Percentiles rank a stretch among this genome's conserved stretches.
These are phyloP conservation scores for Saturnia pavonia DNA, from an alignment of 2,888 invertebrate genomes.

Conservation along the genomic window DNA sequence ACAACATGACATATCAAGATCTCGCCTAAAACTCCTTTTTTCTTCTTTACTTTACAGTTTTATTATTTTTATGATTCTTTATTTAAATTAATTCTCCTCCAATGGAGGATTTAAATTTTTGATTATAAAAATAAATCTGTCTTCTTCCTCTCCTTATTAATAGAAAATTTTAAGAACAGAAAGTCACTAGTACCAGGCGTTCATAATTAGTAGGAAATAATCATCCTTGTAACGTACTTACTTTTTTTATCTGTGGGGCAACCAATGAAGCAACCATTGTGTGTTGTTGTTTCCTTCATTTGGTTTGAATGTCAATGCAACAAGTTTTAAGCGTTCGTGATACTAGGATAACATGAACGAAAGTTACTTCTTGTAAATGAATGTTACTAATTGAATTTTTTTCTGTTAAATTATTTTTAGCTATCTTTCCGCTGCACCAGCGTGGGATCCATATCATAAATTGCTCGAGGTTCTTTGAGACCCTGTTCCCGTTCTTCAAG, in stretches of 20 bases:
- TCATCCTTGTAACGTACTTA: neutral
- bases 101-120: no score
- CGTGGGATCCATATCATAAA: conserved; percentile 88
- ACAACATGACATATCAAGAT: no score
- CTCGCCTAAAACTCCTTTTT: no score
- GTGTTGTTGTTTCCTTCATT: neutral
- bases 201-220: conserved; percentile 1
- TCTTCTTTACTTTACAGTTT: no score
- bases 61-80: no score
- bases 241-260: neutral
- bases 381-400: neutral
- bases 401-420: conserved; percentile 57
- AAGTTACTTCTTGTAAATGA: neutral
- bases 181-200: neutral
- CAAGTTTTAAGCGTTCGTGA: neutral
- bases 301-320: neutral
- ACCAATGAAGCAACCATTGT: neutral
- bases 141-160: no score
- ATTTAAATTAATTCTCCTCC: no score
- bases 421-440: conserved; percentile 86
- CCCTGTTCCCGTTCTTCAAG: conserved; percentile 87
- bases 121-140: no score
- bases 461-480: conserved; percentile 89
- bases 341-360: conserved; percentile 6
- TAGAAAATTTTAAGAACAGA: neutral